Percentiles rank a stretch among this genome's conserved stretches.
Evolutionary conservation across 2,113 vertebrate genomes (phyloP).

Genomic region (Oreochromis spilurus): DNA sequence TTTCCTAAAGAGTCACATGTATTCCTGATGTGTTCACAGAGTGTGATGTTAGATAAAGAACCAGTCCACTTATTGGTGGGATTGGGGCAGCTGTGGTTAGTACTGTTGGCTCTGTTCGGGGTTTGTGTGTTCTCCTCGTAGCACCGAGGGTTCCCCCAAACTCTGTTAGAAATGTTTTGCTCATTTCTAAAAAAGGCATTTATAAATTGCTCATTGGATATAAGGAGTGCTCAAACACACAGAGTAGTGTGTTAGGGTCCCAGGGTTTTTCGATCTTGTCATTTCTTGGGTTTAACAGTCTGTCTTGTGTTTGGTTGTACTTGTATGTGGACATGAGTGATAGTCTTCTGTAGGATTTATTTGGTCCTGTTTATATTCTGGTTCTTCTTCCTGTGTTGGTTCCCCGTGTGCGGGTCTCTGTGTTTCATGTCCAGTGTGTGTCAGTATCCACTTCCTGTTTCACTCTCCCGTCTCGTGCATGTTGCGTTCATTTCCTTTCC

Average conservation of each 20-base stretch:
- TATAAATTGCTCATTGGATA: not conserved
- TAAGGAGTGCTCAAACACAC: not conserved
- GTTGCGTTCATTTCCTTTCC: not conserved
- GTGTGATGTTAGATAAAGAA: not conserved
- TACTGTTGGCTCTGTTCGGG: not conserved
- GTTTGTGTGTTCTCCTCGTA: not conserved
- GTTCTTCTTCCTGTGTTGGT: not conserved
- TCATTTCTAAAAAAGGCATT: not conserved
- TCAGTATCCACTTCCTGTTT: not conserved
- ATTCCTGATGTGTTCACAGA: not conserved
- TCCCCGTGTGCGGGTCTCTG: not conserved
- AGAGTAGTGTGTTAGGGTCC: fast-evolving
- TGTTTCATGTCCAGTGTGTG: not conserved
- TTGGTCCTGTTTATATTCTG: not conserved
- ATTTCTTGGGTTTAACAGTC: not conserved
- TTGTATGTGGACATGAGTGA: not conserved
- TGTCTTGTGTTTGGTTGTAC: not conserved
- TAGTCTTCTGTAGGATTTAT: not conserved
- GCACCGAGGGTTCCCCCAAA: not conserved
- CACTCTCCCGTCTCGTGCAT: not conserved
- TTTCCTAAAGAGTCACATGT: not conserved
- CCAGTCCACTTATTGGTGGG: not conserved
- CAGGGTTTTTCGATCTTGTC: not conserved
- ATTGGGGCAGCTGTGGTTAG: not conserved
- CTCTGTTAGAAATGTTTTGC: not conserved